These are phyloP conservation scores for Ranitomeya variabilis DNA, from an alignment of 2,113 vertebrate genomes.

Conservation along the genomic window DNA sequence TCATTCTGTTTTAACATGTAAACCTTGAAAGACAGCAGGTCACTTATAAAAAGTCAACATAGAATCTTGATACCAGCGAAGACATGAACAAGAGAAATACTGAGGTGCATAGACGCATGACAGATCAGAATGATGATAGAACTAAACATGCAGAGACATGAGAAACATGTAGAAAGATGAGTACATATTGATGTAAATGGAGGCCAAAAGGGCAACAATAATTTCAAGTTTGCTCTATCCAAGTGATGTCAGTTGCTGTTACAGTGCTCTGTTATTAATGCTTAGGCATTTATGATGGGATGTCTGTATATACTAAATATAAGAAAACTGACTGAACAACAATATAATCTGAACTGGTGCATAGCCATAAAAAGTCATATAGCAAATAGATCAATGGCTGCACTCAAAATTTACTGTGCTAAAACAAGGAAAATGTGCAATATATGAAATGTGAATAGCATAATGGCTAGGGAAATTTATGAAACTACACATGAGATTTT, in stretches of 20 bases:
- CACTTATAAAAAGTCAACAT: background rate
- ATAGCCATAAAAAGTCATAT: too few relatives aligned
- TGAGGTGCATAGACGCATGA: background rate
- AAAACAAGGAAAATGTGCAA: too few relatives aligned
- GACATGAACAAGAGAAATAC: conserved; percentile 14
- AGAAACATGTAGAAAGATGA: background rate
- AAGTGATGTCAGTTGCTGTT: conserved; percentile 10
- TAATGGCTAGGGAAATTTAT: too few relatives aligned
- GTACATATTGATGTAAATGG: background rate
- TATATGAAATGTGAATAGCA: too few relatives aligned
- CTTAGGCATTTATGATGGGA: background rate
- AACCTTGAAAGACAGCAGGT: background rate
- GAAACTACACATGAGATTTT: too few relatives aligned
- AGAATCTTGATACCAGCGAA: background rate
- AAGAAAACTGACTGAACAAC: too few relatives aligned
- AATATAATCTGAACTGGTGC: too few relatives aligned
- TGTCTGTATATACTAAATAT: too few relatives aligned
- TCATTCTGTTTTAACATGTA: background rate
- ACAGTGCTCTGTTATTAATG: background rate
- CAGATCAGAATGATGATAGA: conserved; percentile 19
- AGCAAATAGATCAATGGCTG: too few relatives aligned
- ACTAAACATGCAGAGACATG: background rate
- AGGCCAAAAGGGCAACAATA: background rate
- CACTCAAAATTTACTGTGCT: too few relatives aligned
- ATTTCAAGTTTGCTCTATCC: conserved; percentile 18